These are phyloP conservation scores for Leptarthrus brevirostris DNA, from an alignment of 2,888 invertebrate species.

Conservation along the genomic window DNA sequence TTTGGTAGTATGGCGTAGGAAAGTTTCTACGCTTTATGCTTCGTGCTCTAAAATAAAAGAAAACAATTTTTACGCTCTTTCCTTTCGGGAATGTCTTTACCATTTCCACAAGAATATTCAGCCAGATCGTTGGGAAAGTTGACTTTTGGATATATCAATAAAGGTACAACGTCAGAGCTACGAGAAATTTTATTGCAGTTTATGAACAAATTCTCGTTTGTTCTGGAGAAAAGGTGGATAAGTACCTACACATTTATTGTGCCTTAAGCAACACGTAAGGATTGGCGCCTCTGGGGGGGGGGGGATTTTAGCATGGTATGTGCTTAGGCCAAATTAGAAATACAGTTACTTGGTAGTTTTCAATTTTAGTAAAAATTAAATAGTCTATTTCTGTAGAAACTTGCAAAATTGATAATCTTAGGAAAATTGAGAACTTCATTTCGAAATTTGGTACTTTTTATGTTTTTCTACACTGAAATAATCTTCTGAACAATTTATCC, in stretches of 20 bases:
- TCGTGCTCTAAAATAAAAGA: constrained; percentile 15
- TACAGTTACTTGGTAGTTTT: no score
- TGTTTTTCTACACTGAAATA: no score
- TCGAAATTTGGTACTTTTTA: no score
- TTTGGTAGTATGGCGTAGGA: constrained; percentile 13
- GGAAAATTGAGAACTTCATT: no score
- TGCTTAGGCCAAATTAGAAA: no score
- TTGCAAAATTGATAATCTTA: no score
- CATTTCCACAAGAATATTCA: neutral
- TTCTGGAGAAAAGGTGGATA: neutral
- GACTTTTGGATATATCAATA: constrained; percentile 20
- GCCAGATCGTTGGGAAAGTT: neutral
- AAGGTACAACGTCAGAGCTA: neutral
- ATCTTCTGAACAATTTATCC: no score
- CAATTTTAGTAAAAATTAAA: no score
- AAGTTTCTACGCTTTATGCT: constrained; percentile 11
- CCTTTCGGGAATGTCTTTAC: neutral
- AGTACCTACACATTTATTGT: neutral
- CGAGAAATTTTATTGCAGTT: constrained; percentile 30
- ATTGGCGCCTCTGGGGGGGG: neutral
- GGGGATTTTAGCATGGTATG: no score
- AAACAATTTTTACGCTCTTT: constrained; percentile 5
- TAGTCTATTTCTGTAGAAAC: no score
- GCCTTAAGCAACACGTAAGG: constrained; percentile 4
- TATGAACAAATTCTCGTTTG: constrained; percentile 37